Base-by-base conservation (phyloP, 2,797 vertebrate species). In the Kryptolebias ocellatus region DNA sequence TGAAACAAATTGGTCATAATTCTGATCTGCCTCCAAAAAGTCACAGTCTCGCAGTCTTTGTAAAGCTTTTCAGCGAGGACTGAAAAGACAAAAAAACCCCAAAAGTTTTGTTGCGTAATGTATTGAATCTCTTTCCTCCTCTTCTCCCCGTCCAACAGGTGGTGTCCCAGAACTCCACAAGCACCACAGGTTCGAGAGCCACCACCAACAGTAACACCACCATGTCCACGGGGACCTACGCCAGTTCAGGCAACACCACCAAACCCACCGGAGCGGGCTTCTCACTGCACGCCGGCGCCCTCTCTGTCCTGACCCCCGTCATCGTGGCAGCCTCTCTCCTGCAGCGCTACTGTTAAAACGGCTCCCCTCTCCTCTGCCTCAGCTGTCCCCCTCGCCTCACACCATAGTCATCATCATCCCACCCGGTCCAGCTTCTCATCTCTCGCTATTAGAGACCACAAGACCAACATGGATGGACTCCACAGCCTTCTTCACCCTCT, bases 311-410 rank as follows among this genome's bases (percentile, higher is more conserved):
- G 55, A 46, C 91, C 58, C 85, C 88, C 11, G 9, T 95, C 69
- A 47, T 92, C 75, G 64, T 95, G 84, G 93, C 86, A 0, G 73
- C 94, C 80, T 93, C 92, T 84, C 83, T 96, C 69, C 86, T 97
- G 73, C 95, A 94, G 68, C 89, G 91, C 90, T 94, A 89, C 91
- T 97, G 95, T 84, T 98, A 93, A 96, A 83, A 31, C 44, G 17
- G 9, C 53, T 17, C 58, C 52, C n/a, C 39, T 59, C 31, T 44
- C 64, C 64, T 65, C 73, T 64, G 60, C 65, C 61, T 64, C 75
- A 45, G 58, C 17, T 4, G 57, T 63, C 66, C 37, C 44, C 51
- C 44, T 64, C 39, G 2, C 64, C 53, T 37, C 47, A 53, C 59
- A 45, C 59, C 6, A 10, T 39, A 3, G 11, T 39, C 39, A 14